Evolutionary conservation across 2,797 vertebrate species (phyloP), one percentile per base, ranked within the genome.

Genomic region (Erithacus rubecula): DNA sequence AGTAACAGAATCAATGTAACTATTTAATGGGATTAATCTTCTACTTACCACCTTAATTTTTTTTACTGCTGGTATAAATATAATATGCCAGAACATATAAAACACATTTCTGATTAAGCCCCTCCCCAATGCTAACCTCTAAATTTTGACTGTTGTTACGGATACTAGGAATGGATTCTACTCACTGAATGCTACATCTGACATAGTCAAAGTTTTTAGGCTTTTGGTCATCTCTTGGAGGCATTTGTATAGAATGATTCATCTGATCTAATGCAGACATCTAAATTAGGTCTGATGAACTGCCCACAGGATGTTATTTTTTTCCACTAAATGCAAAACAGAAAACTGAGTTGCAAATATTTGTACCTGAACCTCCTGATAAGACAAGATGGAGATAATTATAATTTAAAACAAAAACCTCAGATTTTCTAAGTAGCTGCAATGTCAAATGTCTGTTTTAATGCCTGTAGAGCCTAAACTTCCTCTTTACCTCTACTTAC

Each of bases 241-340:
- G 90, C 32, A 88, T 77, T 94, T 88, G 23, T 56, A 81, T 52
- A 53, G 56, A 77, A 94, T 56, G 76, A 93, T 49, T 95, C 52
- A 85, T 80, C 65, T 74, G 18, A 77, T 74, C 41, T 77, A 91
- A 55, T n/a, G 26, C 24, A 87, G 79, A 85, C 52, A 83, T 70
- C 63, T 89, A 84, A 87, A 82, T 76, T 37, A 55, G 55, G 47
- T 37, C 72, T 77, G 52, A 71, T 77, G 64, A 90, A 90, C 44
- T 77, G 47, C 79, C 85, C 75, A 67, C 41, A 47, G 79, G 59
- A 78, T 55, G 36, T 36, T 77, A 83, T 37, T 63, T 84, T 87
- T 78, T 58, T 36, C 59, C 77, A 81, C 62, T 81, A 81, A 87
- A 51, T 92, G 59, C 43, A 71, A 71, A 90, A 90, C 16, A 89